Evolutionary conservation across 2,797 vertebrate genomes (phyloP).

Genomic region (Emys orbicularis): DNA sequence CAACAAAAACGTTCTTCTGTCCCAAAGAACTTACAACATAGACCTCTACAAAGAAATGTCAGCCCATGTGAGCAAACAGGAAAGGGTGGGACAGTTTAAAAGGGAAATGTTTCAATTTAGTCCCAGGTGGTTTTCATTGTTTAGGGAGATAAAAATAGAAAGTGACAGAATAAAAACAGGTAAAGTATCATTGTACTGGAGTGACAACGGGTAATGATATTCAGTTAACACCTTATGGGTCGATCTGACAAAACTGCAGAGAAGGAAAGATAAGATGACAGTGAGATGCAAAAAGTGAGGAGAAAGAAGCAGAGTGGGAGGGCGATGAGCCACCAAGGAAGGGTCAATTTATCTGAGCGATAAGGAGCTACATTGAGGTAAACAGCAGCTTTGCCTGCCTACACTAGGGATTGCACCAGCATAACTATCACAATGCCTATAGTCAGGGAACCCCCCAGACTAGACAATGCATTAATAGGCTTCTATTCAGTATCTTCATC

Average conservation of each 20-base stretch:
- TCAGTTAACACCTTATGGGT: not conserved
- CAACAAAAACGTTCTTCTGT: not conserved
- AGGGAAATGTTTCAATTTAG: not conserved
- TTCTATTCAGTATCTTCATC: not conserved
- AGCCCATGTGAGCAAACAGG: not conserved
- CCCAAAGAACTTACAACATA: not conserved
- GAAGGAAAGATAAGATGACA: not conserved
- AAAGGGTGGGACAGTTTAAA: not conserved
- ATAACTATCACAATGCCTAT: fast-evolving
- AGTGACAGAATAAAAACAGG: not conserved
- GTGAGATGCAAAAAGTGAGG: not conserved
- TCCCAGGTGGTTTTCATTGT: not conserved
- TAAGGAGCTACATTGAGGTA: not conserved
- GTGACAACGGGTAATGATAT: constrained; percentile 14
- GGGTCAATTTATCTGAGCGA: not conserved
- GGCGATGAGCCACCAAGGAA: not conserved
- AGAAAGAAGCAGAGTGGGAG: not conserved
- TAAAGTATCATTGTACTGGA: constrained; percentile 5
- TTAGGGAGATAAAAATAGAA: constrained; percentile 5
- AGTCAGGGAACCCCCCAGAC: not conserved
- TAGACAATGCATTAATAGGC: not conserved
- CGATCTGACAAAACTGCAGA: not conserved
- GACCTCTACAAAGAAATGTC: not conserved
- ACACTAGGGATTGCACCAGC: not conserved
- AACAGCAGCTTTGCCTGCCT: not conserved